Conservation (phyloP, 2,888 invertebrate genomes). For the Cephus pygmeus region DNA sequence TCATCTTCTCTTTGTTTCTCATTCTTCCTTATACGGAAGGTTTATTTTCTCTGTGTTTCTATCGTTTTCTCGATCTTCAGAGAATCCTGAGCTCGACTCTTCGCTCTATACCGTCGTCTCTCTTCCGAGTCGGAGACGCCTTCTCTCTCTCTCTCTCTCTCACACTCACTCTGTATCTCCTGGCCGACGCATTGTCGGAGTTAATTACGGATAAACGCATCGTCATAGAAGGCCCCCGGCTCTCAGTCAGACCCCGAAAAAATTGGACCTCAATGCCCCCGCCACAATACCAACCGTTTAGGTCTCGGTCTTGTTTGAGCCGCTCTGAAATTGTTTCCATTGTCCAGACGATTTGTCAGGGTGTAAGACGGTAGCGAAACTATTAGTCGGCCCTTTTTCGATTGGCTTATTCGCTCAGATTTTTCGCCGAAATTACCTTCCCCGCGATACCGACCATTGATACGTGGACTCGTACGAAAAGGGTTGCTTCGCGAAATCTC, state of each 20-base stretch:
- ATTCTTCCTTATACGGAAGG: too few relatives aligned
- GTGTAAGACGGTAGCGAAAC: conserved; percentile 62
- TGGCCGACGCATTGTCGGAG: conserved; percentile 57
- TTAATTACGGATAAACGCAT: conserved; percentile 64
- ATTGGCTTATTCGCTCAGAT: conserved; percentile 1
- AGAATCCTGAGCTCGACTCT: conserved; percentile 21
- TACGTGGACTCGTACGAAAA: not conserved
- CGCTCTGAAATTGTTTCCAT: conserved; percentile 62
- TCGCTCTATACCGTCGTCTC: conserved; percentile 18
- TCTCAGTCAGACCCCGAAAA: conserved; percentile 20
- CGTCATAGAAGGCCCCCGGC: conserved; percentile 52
- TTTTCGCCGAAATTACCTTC: conserved; percentile 10
- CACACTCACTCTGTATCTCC: conserved; percentile 2
- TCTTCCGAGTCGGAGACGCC: conserved; percentile 30
- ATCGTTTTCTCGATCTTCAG: not conserved
- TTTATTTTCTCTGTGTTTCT: too few relatives aligned
- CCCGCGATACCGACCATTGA: not conserved
- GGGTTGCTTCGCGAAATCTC: not conserved
- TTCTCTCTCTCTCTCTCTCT: conserved; percentile 21
- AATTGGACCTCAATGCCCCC: conserved; percentile 29
- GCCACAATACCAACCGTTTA: conserved; percentile 58
- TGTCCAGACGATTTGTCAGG: conserved; percentile 63
- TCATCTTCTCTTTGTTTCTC: not conserved
- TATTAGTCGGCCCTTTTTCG: conserved; percentile 48
- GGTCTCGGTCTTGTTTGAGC: conserved; percentile 42